Conservation (phyloP, 2,888 invertebrate species). For the Lepidocyrtoides sp. region DNA sequence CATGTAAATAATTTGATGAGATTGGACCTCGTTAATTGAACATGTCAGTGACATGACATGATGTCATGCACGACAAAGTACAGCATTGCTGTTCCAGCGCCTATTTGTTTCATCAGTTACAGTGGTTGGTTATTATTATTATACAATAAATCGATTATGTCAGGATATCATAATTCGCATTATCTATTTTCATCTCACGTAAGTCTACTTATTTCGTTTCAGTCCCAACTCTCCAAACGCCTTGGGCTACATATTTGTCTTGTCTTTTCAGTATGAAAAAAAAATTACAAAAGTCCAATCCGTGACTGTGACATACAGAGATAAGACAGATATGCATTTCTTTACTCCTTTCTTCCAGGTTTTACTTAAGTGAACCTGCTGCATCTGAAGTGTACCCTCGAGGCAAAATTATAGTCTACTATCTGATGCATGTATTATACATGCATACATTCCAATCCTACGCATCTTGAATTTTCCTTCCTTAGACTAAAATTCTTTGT, state of each 20-base stretch:
- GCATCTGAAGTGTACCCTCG: neutral
- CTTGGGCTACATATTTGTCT: neutral
- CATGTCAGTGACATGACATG: too few species aligned
- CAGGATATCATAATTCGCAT: neutral
- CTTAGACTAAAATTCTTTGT: too few species aligned
- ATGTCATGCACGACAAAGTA: too few species aligned
- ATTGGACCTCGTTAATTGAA: too few species aligned
- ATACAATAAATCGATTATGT: slow-evolving; percentile 3
- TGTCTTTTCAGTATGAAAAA: neutral
- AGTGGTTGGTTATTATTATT: neutral
- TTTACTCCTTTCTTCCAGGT: neutral
- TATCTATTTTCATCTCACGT: slow-evolving; percentile 26
- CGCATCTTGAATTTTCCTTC: too few species aligned
- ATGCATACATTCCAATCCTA: too few species aligned
- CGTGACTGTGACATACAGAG: too few species aligned
- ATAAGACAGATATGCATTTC: too few species aligned
- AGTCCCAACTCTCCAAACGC: neutral
- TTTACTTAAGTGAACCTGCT: neutral
- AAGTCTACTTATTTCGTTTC: neutral
- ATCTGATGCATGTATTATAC: too few species aligned
- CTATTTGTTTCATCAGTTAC: neutral
- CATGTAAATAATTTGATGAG: too few species aligned
- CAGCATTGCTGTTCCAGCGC: too few species aligned
- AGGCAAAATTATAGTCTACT: slow-evolving; percentile 37
- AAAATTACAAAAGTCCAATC: neutral